Percentiles rank a stretch among this genome's conserved stretches.
Evolutionary conservation across 2,888 invertebrate genomes (phyloP).

Genomic region (Bruchidius siliquastri): DNA sequence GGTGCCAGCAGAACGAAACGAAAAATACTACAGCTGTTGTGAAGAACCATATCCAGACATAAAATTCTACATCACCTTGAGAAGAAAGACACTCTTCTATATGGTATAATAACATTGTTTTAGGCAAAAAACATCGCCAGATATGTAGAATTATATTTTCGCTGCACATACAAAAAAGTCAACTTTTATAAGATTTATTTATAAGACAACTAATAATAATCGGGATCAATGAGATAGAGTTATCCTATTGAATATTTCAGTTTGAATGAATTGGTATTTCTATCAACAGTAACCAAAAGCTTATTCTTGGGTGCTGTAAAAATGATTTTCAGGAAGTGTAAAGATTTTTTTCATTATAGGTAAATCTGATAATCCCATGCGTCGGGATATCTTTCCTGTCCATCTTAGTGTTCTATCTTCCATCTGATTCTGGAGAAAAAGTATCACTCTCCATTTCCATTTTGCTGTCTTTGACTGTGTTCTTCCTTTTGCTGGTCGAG

Average conservation of each 20-base stretch:
- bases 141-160: no score
- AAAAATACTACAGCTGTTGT: slow-evolving; percentile 95
- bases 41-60: slow-evolving; percentile 96
- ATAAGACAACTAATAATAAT: no score
- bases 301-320: no score
- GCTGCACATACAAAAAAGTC: no score
- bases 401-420: slow-evolving; percentile 94
- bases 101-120: slow-evolving; percentile 64
- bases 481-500: slow-evolving; percentile 88
- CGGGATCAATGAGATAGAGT: no score
- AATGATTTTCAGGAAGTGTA: no score
- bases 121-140: no score
- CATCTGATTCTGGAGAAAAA: slow-evolving; percentile 96
- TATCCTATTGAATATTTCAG: no score
- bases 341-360: neutral
- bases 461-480: slow-evolving; percentile 87
- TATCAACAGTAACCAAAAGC: no score
- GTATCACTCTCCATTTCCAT: slow-evolving; percentile 94
- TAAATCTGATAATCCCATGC: slow-evolving; percentile 95
- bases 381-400: slow-evolving; percentile 96
- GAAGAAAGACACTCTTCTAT: slow-evolving; percentile 94
- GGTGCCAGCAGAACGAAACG: slow-evolving; percentile 84
- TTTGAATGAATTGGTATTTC: no score
- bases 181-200: no score
- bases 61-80: slow-evolving; percentile 92